Evolutionary conservation across 1,140 invertebrate species (phyloP), one percentile per base, ranked within the genome.

Genomic region (Drosophila neocordata): DNA sequence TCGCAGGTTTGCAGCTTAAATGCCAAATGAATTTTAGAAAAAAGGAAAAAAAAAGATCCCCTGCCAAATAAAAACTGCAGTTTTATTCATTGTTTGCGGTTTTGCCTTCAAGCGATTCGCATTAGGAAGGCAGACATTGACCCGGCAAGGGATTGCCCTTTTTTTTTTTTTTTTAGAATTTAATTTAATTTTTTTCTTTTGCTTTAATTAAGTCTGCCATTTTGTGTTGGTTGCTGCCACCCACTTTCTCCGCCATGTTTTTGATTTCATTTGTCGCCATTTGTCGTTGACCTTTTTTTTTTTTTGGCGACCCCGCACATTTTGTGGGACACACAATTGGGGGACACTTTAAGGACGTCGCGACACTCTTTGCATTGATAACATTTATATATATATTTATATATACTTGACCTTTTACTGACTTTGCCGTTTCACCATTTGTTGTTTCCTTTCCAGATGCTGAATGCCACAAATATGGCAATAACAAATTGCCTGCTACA

Each of bases 401-500:
- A 58, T 37, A 34, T n/a, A 35, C 11, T 55, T 69, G 73, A 79
- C 38, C 69, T 64, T 76, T 70, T 15, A 58, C 44, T 79, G 65
- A 74, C 69, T 85, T 77, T 73, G 44, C 15, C 52, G 8, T 48
- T 66, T 66, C 77, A 55, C 66, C 69, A 70, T 69, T 77, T 67
- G 51, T 66, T 73, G 63, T 52, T 69, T 63, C 65, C 55, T 62
- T 87, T 84, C 18, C 90, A 92, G 70, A 91, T 88, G 72, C 78
- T 85, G 69, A 81, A 83, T 68, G 88, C 81, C 71, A 90, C 84
- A 82, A 91, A 71, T 61, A 82, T 79, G 72, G 85, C 85, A 79
- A 76, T 85, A 78, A 62, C 73, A 79, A 64, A 79, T 89, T 85
- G 79, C 59, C 73, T 63, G 24, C 44, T 0, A 38, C 71, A 77